phyloP scores from a whole-genome alignment of 2,113 vertebrate genomes.

The Zootoca vivipara region DNA sequence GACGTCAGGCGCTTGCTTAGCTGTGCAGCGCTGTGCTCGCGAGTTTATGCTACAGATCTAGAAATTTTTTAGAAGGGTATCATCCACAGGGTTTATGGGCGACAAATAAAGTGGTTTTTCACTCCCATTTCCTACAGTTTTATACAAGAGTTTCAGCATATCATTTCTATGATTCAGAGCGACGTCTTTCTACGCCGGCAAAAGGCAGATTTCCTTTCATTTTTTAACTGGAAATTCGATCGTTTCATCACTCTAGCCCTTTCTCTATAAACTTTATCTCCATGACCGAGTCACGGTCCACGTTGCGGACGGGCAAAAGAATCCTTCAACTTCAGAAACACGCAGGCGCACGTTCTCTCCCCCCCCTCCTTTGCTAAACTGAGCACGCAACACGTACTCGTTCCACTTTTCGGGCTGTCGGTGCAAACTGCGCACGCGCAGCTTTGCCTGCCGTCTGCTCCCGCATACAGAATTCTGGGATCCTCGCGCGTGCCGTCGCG shows the following conservation, averaged over 20 bases:
- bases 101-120: background rate
- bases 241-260: background rate
- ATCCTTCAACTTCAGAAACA: background rate
- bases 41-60: background rate
- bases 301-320: background rate
- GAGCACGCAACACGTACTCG: conserved; percentile 7
- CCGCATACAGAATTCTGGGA: background rate
- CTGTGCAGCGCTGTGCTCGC: background rate
- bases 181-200: background rate
- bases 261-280: background rate
- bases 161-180: no score
- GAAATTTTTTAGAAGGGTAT: background rate
- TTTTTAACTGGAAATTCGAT: background rate
- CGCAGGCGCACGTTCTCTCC: background rate
- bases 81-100: no score
- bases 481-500: no score
- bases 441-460: conserved; percentile 14
- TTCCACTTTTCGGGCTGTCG: background rate
- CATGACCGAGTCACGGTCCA: background rate
- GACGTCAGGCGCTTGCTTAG: background rate
- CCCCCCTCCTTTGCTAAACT: background rate
- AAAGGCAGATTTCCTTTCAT: background rate
- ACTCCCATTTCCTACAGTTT: background rate
- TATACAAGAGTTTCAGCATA: background rate
- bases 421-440: background rate